Evolutionary conservation across 2,888 invertebrate species (phyloP), one percentile per base, ranked within the genome.

Genomic region (Eurytoma adleriae): DNA sequence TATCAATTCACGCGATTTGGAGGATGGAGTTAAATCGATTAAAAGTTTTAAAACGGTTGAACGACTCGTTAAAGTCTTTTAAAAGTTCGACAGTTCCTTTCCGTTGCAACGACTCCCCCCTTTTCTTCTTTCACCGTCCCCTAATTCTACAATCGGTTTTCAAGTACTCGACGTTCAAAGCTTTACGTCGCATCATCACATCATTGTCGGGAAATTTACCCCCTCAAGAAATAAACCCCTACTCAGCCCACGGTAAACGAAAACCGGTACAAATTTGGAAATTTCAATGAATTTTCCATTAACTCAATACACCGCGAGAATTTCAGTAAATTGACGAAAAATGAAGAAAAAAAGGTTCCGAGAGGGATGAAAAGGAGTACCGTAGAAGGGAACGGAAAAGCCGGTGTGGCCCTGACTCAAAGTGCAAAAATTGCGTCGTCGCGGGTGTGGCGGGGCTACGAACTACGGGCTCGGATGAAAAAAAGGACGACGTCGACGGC

Each of bases 371-470:
- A 40, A 40, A 40, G 40, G 40, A 40, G 40, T 10, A 40, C 1
- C 30, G 30, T 30, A 30, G 30, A 40, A 40, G 40, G 40, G 7
- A 40, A 10, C 40, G 40, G 40, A 40, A 40, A 7, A 40, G 10
- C 40, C 40, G 40, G 40, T 40, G 40, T n/a, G 67, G 67, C 50
- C 14, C 67, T n/a, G 61, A 54, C 77, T 68, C 69, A 64, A 56
- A 73, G 79, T 69, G 73, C 79, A 79, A 69, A 79, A 79, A 79
- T 79, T 68, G 59, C 73, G 69, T 64, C 62, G 66, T 66, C 73
- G 52, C 66, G 50, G 18, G 24, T 56, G 16, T 7, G 56, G 27
- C 24, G 16, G 50, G 30, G 50, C 27, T 14, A 18, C 50, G 59
- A 20, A 18, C 40, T 40, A 40, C 40, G 40, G 10, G 40, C 40